Base-by-base conservation (phyloP, 2,113 vertebrate genomes). In the Callopanchax toddi region DNA sequence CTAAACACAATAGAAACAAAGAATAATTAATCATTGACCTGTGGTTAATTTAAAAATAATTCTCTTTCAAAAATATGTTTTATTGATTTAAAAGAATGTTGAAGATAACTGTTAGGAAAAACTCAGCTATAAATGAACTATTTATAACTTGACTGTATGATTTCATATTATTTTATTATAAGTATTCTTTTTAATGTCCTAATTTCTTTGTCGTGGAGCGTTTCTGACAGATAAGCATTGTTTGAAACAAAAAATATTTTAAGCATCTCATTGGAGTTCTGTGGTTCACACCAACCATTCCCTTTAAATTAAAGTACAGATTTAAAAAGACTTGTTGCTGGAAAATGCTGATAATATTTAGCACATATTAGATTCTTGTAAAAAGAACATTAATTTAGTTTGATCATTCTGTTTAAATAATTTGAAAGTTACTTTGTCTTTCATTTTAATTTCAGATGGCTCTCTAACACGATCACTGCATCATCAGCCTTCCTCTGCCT, bases 401-500 rank as follows among this genome's bases (percentile, higher is more conserved):
- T 37, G 3, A 12, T 37, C 16, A 15, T 18, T 3, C 6, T 10
- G 49, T 22, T 10, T 18, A 17, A 23, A 32, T 2, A 9, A 3
- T 34, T 5, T 43, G 16, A 34, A 12, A 32, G n/a, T 11, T 13
- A 11, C 0, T 16, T 18, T 9, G 20, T 16, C 15, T 60, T 34
- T 17, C 56, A 16, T 65, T 26, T 63, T 46, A 29, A 51, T 65
- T 89, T 18, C 91, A 98, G 96, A 97, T 90, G 94, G 94, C 71
- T 91, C 95, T 78, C 89, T 97, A 86, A 92, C 95, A 50, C 95
- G 95, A 78, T 94, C 96, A 26, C 93, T 98, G 87, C 96, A 97
- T 82, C 97, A 98, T 86, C 97, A 98, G 86, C 85, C 96, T 50
- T 91, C 97, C 44, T 92, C 96, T 13, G 85, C 95, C 61, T 99